phyloP scores from a whole-genome alignment of 2,113 vertebrate genomes.

The Ivindomyrus marchei region DNA sequence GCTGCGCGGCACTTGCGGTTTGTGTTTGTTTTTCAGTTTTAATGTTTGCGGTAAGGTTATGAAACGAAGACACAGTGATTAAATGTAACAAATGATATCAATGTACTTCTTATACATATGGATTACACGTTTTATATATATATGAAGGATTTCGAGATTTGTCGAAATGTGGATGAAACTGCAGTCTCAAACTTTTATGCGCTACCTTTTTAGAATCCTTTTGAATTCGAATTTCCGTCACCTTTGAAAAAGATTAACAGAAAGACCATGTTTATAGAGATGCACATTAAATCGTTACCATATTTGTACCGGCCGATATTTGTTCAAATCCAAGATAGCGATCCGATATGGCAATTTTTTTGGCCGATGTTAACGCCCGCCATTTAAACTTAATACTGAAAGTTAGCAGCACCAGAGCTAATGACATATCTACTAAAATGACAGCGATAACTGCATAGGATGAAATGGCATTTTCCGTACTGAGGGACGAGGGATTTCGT shows the following conservation, averaged over 20 bases:
- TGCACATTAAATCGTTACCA: neutral
- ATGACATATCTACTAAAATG: no score
- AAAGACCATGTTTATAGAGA: neutral
- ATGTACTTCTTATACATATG: neutral
- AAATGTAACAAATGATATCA: neutral
- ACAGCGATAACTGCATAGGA: no score
- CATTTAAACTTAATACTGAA: neutral
- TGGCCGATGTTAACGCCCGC: neutral
- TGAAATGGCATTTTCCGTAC: no score
- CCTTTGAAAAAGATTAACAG: neutral
- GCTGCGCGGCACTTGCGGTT: neutral
- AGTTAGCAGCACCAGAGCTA: neutral
- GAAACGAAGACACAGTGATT: neutral
- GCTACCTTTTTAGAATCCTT: neutral
- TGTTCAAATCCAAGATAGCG: neutral
- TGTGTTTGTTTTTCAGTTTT: neutral
- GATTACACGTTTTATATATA: neutral
- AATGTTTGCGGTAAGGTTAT: neutral
- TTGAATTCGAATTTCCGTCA: neutral
- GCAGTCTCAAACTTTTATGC: neutral
- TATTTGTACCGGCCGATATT: neutral
- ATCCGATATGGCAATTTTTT: neutral
- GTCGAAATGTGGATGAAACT: neutral
- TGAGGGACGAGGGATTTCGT: no score
- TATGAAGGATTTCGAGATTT: neutral